Base-by-base conservation (phyloP, 2,888 invertebrate genomes). In the Cheilosia pagana region DNA sequence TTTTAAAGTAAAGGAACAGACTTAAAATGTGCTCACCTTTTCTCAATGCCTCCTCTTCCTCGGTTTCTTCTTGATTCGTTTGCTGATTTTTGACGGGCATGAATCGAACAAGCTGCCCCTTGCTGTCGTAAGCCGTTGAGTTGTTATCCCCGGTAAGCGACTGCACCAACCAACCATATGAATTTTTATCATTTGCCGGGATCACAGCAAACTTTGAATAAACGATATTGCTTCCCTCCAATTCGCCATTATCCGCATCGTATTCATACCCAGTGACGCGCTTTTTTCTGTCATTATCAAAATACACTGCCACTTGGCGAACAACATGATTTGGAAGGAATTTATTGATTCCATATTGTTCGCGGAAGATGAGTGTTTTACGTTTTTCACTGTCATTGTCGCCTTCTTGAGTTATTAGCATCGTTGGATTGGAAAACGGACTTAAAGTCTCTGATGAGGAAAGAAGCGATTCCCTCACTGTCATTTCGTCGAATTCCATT, bases 211-310 rank as follows among this genome's bases (percentile, higher is more conserved):
- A 10, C 31, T 72, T 41, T 6, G 72, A 19, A 23, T 72, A 72
- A n/a, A 52, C 21, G 43, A 62, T 12, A n/a, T 50, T 31, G 10
- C 21, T 62, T 1, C 72, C 72, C 10, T 2, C n/a, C 2, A 72
- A 25, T 6, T 12, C 21, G 12, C 19, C 31, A 6, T 28, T 14
- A 1, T 43, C 16, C 1, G 43, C 14, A 16, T 43, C 19, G 19
- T 52, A 72, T 43, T 72, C 60, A 43, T 62, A 72, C 0, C 72
- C 72, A 6, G 72, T 72, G 6, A 72, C 41, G 3, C 72, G 60
- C n/a, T 52, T 52, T 21, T 31, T 72, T 28, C 62, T 28, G 19
- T 62, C 72, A 43, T 7, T 10, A n/a, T 72, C 72, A 31, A 41
- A 72, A 23, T 43, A 21, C 12, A 72, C 72, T 16, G 41, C 8